phyloP scores from a whole-genome alignment of 2,888 invertebrate genomes.

The Halictus quadricinctus region DNA sequence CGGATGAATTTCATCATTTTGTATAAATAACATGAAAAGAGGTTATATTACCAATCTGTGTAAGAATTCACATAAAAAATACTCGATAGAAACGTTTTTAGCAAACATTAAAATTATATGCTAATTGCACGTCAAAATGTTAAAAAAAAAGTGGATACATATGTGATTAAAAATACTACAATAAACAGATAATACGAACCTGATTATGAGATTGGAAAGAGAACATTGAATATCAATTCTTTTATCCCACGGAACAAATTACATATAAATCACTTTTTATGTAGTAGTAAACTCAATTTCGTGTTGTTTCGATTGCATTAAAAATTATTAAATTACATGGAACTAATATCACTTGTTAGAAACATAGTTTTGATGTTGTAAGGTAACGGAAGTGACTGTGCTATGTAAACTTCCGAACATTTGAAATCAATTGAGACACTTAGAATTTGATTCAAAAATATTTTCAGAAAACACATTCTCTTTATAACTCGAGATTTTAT shows the following conservation, averaged over 20 bases:
- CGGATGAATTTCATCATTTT: conserved; percentile 9
- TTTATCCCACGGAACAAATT: conserved; percentile 18
- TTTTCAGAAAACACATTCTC: conserved; percentile 17
- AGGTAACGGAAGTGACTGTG: conserved; percentile 54
- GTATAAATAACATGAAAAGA: conserved; percentile 16
- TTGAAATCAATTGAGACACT: conserved; percentile 36
- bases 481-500: conserved; percentile 30
- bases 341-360: conserved; percentile 32
- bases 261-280: conserved; percentile 18
- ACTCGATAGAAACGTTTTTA: not conserved
- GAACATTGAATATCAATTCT: conserved; percentile 71
- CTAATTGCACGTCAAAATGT: conserved; percentile 4
- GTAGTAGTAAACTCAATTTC: conserved; percentile 13
- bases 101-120: conserved; percentile 11
- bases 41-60: conserved; percentile 26
- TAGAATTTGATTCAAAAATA: conserved; percentile 6
- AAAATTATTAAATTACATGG: conserved; percentile 42
- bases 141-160: conserved; percentile 9
- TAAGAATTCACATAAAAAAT: conserved; percentile 2
- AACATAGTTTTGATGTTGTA: conserved; percentile 41
- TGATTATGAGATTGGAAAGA: conserved; percentile 80
- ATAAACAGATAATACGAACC: conserved; percentile 66
- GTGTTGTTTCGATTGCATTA: conserved; percentile 15
- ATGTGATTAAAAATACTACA: conserved; percentile 22
- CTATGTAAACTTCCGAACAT: conserved; percentile 48